phyloP scores from a whole-genome alignment of 2,797 vertebrate species.

The Anomalospiza imberbis region DNA sequence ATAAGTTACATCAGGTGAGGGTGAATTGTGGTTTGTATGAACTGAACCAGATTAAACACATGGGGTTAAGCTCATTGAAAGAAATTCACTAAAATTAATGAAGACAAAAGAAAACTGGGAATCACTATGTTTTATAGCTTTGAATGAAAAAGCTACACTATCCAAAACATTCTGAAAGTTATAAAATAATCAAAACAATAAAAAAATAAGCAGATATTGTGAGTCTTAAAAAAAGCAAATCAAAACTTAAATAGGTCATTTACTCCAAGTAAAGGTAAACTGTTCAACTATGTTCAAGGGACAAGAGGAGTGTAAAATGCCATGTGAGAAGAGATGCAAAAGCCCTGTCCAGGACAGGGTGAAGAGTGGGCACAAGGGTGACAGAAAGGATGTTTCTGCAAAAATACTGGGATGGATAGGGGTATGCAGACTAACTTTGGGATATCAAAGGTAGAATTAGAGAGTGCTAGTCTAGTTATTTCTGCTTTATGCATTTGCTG shows the following conservation, averaged over 20 bases:
- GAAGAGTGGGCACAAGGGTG: background rate
- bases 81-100: background rate
- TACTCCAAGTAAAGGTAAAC: background rate
- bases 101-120: background rate
- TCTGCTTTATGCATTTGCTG: background rate
- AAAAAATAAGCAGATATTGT: background rate
- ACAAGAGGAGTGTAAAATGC: background rate
- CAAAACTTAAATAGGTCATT: background rate
- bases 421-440: background rate
- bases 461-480: background rate
- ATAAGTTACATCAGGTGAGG: background rate
- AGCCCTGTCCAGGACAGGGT: background rate
- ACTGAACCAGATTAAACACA: background rate
- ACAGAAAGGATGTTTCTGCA: background rate
- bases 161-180: background rate
- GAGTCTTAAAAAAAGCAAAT: background rate
- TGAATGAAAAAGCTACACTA: background rate
- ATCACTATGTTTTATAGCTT: background rate
- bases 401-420: background rate
- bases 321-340: background rate
- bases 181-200: background rate
- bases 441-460: background rate
- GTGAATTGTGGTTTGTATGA: background rate
- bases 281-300: background rate
- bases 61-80: background rate